Evolutionary conservation across 2,113 vertebrate species (phyloP).

Genomic region (Bungarus multicinctus): DNA sequence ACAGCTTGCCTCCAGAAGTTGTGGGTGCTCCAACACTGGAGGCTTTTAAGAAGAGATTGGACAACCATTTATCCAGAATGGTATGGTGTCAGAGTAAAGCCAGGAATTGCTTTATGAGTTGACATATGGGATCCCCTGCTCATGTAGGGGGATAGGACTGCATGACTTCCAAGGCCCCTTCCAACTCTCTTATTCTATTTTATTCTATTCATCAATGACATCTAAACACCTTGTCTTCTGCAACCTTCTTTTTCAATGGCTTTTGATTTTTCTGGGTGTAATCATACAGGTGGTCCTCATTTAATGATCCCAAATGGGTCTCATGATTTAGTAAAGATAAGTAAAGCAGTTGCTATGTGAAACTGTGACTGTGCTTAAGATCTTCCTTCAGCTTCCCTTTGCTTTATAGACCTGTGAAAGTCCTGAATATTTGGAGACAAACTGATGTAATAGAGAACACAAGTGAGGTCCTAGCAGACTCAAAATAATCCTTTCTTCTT

Average conservation of each 20-base stretch:
- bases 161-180: too few species aligned
- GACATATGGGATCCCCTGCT: too few species aligned
- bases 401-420: background rate
- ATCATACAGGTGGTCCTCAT: background rate
- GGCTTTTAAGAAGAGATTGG: too few species aligned
- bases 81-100: too few species aligned
- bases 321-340: background rate
- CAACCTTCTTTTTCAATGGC: background rate
- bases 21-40: too few species aligned
- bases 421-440: background rate
- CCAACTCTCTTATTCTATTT: too few species aligned
- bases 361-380: background rate
- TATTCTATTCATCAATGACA: background rate
- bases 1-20: too few species aligned
- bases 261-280: background rate
- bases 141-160: too few species aligned
- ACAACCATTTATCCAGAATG: too few species aligned
- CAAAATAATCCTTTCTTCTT: background rate
- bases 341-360: background rate
- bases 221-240: background rate
- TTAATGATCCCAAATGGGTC: background rate
- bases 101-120: too few species aligned
- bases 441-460: background rate
- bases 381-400: background rate
- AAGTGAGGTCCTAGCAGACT: background rate